phyloP scores from a whole-genome alignment of 2,797 vertebrate species.

The Myotis planiceps region DNA sequence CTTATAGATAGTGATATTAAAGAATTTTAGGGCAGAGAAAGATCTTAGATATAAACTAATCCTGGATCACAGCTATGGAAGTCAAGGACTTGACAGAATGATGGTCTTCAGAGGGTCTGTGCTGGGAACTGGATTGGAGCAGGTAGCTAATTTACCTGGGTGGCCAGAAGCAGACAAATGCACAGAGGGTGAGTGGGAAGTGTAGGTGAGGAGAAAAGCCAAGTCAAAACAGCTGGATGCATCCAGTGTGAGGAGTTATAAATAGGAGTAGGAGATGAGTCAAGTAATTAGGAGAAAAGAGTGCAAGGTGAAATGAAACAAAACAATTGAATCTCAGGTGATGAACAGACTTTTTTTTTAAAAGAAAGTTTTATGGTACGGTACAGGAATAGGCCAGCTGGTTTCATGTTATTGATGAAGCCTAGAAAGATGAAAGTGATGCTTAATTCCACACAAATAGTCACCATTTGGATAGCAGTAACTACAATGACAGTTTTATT shows the following conservation, averaged over 20 bases:
- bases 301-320: background rate
- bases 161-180: background rate
- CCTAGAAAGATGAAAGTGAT: background rate
- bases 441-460: background rate
- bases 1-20: background rate
- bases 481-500: slow-evolving; percentile 31
- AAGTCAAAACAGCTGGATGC: background rate
- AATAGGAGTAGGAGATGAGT: background rate
- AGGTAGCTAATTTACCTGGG: background rate
- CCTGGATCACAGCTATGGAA: background rate
- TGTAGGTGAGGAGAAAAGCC: background rate
- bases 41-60: slow-evolving; percentile 11
- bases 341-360: background rate
- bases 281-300: background rate
- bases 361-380: background rate
- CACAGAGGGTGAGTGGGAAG: background rate
- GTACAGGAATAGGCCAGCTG: background rate
- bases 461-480: background rate
- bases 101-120: background rate
- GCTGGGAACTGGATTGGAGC: background rate
- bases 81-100: background rate
- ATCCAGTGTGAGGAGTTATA: background rate
- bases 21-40: background rate
- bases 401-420: background rate
- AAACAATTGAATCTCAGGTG: background rate